Conservation (phyloP, 2,113 vertebrate genomes). For the Heteronetta atricapilla region DNA sequence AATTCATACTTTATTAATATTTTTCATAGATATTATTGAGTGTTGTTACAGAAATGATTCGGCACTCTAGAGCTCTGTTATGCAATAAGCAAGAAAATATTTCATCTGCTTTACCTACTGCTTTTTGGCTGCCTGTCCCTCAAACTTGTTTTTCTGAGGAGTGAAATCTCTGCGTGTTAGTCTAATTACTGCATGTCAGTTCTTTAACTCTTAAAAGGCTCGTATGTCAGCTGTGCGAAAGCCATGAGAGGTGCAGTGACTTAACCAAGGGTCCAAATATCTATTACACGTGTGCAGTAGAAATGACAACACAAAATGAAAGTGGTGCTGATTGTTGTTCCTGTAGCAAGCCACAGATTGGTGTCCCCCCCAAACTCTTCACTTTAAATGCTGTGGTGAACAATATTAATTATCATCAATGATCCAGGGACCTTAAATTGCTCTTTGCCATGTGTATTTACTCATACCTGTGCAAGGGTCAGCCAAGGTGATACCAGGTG, state of each 20-base stretch:
- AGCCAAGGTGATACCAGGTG: background rate
- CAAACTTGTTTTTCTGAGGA: conserved; percentile 13
- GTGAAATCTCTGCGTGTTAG: background rate
- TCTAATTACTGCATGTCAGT: background rate
- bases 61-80: background rate
- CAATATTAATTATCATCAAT: background rate
- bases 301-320: background rate
- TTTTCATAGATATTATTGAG: background rate
- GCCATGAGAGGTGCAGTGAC: background rate
- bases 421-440: background rate
- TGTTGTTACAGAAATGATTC: background rate
- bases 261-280: background rate
- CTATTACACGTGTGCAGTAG: fast-evolving
- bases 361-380: background rate
- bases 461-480: background rate
- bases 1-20: background rate
- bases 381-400: background rate
- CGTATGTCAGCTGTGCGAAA: background rate
- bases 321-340: background rate
- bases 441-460: background rate
- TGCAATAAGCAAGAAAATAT: background rate
- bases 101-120: conserved; percentile 2
- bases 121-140: conserved; percentile 8
- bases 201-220: background rate
- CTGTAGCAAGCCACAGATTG: background rate